A percentile compares a stretch with the other conserved stretches of the same genome.
Conservation (phyloP, 2,113 vertebrate genomes). For the Thunnus maccoyii region DNA sequence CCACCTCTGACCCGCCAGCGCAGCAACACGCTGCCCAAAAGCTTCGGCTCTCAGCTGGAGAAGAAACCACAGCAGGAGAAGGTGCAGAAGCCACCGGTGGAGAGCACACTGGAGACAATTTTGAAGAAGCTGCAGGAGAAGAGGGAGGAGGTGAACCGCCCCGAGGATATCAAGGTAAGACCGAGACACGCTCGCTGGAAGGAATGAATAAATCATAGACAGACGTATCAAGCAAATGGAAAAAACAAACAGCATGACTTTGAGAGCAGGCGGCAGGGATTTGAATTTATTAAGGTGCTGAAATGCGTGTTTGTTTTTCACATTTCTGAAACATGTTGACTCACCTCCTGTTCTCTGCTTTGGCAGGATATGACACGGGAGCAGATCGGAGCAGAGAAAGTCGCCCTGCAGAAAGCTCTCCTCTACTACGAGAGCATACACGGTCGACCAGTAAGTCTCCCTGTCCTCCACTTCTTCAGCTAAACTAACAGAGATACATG, state of each 20-base stretch:
- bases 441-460: slow-evolving; percentile 91
- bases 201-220: background rate
- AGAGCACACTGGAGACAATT: slow-evolving; percentile 91
- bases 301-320: background rate
- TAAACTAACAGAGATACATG: background rate
- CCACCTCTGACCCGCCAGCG: slow-evolving; percentile 92
- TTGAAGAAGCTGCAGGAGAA: slow-evolving; percentile 95
- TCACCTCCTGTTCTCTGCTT: slow-evolving; percentile 30
- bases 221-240: background rate
- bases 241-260: background rate
- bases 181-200: background rate
- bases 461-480: background rate
- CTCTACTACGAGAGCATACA: slow-evolving; percentile 95
- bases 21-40: slow-evolving; percentile 97
- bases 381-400: slow-evolving; percentile 94
- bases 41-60: slow-evolving; percentile 97
- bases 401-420: slow-evolving; percentile 95
- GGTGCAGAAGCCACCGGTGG: slow-evolving; percentile 88
- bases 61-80: slow-evolving; percentile 91
- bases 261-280: background rate
- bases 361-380: slow-evolving; percentile 96
- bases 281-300: background rate
- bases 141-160: slow-evolving; percentile 88
- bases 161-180: slow-evolving; percentile 95
- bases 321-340: slow-evolving; percentile 13